Evolutionary conservation across 2,113 vertebrate genomes (phyloP), one percentile per base, ranked within the genome.

Genomic region (Corythornis vintsioides): DNA sequence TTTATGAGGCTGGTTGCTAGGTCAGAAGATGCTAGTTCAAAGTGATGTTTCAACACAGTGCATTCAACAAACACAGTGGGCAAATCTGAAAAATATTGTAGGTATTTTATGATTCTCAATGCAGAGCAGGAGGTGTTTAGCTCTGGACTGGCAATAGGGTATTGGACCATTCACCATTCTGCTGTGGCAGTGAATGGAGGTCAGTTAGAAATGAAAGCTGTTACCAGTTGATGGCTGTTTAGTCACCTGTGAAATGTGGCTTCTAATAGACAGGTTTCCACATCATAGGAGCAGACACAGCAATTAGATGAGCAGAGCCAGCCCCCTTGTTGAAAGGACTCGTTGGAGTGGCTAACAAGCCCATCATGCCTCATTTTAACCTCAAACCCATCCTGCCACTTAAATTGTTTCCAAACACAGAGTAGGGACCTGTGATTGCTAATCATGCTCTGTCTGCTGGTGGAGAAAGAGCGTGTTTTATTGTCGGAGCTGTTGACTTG

Each of bases 221-320:
- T 84, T 89, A 43, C 89, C 57, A 83, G 92, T 89, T 55, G 64
- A 89, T 80, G 84, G 67, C 77, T 95, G 64, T 50, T 90, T 52
- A 79, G 81, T 89, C 89, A 92, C 91, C 86, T 94, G 91, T 94
- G 89, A 95, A 95, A 94, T 94, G 84, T 60, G 84, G 33, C 93
- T 95, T 90, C 81, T 80, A 77, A 91, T 80, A 89, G 84, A 70
- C 60, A 85, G 78, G 50, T 92, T 96, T 96, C 86, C 89, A 80
- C 85, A 83, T 80, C 69, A 9, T 7, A 52, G 67, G 61, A 95
- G 67, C 78, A 82, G 63, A 84, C 29, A 13, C 47, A 0, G 0
- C 67, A 91, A 67, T 96, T 93, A 93, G 75, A 43, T n/a, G 69
- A 70, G 78, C 25, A 24, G 89, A 92, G 57, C 63, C 86, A 74